Evolutionary conservation across 2,888 invertebrate genomes (phyloP).

Genomic region (Antheraea assamensis): DNA sequence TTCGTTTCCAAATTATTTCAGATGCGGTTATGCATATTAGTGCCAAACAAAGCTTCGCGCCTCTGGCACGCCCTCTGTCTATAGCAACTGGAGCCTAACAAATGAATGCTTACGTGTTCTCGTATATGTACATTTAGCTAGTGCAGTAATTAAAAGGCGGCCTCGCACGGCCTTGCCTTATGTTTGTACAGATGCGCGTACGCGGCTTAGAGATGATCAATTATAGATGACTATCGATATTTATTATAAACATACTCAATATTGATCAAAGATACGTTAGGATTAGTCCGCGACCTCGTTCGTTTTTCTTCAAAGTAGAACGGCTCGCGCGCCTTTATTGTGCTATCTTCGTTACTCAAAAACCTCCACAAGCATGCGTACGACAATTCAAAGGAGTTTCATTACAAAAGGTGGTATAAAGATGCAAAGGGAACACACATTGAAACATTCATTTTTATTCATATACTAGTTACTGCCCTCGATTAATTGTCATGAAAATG

Average conservation of each 20-base stretch:
- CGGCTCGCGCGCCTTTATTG: too few relatives aligned
- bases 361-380: too few relatives aligned
- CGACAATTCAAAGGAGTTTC: too few relatives aligned
- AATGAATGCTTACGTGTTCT: slow-evolving; percentile 7
- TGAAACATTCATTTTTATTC: too few relatives aligned
- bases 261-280: too few relatives aligned
- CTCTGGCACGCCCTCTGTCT: neutral
- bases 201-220: slow-evolving; percentile 41
- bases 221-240: slow-evolving; percentile 27
- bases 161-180: slow-evolving; percentile 63
- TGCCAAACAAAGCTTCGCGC: neutral
- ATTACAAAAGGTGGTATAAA: too few relatives aligned
- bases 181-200: slow-evolving; percentile 65
- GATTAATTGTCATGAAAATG: too few relatives aligned
- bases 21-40: neutral
- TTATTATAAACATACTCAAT: neutral
- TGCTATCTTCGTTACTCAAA: too few relatives aligned
- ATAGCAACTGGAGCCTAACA: slow-evolving; percentile 11
- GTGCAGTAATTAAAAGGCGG: slow-evolving; percentile 54
- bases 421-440: too few relatives aligned
- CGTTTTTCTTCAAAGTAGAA: too few relatives aligned
- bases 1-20: neutral
- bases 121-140: slow-evolving; percentile 11
- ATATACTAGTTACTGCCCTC: too few relatives aligned
- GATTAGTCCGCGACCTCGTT: too few relatives aligned